Conservation (phyloP, 2,797 vertebrate genomes). For the Gorsachius magnificus region DNA sequence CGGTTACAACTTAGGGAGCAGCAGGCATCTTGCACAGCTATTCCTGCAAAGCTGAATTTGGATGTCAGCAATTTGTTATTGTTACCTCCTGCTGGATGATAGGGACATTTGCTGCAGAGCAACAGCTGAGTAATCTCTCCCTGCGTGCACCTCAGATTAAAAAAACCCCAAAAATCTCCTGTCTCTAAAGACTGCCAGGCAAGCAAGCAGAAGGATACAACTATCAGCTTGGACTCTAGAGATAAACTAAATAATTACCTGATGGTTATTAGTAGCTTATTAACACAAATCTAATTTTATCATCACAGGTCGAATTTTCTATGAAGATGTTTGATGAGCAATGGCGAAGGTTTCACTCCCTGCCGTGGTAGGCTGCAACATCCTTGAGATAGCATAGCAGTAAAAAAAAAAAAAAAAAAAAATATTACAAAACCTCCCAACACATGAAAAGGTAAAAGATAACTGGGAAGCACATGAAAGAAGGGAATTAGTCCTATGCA, state of each 20-base stretch:
- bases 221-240: neutral
- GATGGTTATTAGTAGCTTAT: neutral
- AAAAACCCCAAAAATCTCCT: neutral
- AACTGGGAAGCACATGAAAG: neutral
- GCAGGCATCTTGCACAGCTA: neutral
- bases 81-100: neutral
- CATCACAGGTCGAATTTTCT: neutral
- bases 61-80: slow-evolving; percentile 13
- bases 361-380: neutral
- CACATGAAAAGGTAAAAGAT: neutral
- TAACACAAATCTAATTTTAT: neutral
- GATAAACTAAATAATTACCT: neutral
- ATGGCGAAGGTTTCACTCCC: neutral
- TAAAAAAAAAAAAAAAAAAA: neutral
- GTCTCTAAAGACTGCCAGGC: neutral
- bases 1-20: neutral
- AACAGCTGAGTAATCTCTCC: neutral
- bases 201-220: neutral
- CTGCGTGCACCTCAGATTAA: neutral
- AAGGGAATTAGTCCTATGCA: neutral
- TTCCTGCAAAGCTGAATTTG: neutral
- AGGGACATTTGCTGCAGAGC: neutral
- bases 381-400: neutral
- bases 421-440: neutral
- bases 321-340: neutral